Evolutionary conservation across 2,888 invertebrate species (phyloP).

Genomic region (Hirtodrosophila trivittata): DNA sequence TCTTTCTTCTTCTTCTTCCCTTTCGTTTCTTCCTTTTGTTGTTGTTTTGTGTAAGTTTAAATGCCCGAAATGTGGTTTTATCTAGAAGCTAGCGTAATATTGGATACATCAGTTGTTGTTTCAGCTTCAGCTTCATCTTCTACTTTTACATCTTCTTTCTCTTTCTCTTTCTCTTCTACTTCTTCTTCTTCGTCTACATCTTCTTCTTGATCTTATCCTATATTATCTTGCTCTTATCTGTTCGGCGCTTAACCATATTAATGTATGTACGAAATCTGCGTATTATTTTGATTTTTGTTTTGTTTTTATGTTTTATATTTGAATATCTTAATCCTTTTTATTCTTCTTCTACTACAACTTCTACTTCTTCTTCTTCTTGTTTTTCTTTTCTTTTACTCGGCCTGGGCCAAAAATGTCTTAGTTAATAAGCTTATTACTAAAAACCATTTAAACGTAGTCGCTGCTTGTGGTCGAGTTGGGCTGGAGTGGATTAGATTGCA

Average conservation of each 20-base stretch:
- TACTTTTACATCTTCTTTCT: constrained; percentile 20
- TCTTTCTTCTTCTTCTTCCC: constrained; percentile 53
- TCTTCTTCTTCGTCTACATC: constrained; percentile 15
- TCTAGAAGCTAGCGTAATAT: constrained; percentile 70
- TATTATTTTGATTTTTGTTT: constrained; percentile 36
- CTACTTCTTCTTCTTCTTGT: constrained; percentile 38
- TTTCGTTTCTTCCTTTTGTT: constrained; percentile 47
- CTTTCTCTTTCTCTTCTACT: constrained; percentile 17
- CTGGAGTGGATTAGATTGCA: neutral
- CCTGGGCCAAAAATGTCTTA: constrained; percentile 74
- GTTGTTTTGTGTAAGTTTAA: constrained; percentile 55
- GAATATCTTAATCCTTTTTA: constrained; percentile 21
- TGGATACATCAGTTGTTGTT: constrained; percentile 65
- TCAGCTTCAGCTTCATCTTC: constrained; percentile 5
- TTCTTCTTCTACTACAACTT: constrained; percentile 12
- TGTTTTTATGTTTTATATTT: neutral
- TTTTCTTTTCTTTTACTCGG: constrained; percentile 50
- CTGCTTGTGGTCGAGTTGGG: constrained; percentile 64
- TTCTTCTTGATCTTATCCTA: constrained; percentile 20
- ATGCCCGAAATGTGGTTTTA: constrained; percentile 69
- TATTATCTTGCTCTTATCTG: constrained; percentile 25
- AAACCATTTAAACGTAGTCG: constrained; percentile 71
- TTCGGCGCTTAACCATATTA: constrained; percentile 65
- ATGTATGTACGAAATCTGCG: constrained; percentile 51
- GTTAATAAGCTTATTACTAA: constrained; percentile 63